These are phyloP conservation scores for Monodelphis domestica DNA, from an alignment of 2,797 vertebrate genomes.

Conservation along the genomic window DNA sequence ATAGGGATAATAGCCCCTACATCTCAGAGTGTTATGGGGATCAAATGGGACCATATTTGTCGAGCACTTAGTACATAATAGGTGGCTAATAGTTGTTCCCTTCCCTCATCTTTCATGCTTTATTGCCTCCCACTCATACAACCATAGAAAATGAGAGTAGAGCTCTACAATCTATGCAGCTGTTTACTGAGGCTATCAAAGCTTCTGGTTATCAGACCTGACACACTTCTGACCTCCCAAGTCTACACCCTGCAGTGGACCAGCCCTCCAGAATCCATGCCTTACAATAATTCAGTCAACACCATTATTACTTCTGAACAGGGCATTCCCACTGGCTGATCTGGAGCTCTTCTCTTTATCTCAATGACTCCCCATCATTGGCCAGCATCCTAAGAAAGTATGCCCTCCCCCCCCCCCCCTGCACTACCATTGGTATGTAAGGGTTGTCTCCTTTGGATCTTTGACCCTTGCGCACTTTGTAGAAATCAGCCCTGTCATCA, in stretches of 20 bases:
- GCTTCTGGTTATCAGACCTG: not conserved
- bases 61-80: not conserved
- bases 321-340: not conserved
- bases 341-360: not conserved
- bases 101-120: not conserved
- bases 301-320: not conserved
- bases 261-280: not conserved
- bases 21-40: not conserved
- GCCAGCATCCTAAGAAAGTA: too few relatives aligned
- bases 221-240: not conserved
- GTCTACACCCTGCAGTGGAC: too few relatives aligned
- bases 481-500: not conserved
- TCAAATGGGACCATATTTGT: not conserved
- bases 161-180: not conserved
- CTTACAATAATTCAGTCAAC: not conserved
- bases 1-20: not conserved
- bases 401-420: fast-evolving
- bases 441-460: not conserved
- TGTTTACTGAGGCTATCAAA: not conserved
- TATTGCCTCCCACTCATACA: not conserved
- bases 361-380: not conserved
- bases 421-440: not conserved
- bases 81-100: not conserved
- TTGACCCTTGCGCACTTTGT: not conserved
- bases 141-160: not conserved